Percentiles rank a stretch among this genome's conserved stretches.
phyloP scores from a whole-genome alignment of 2,113 vertebrate species.

The Lathamus discolor region DNA sequence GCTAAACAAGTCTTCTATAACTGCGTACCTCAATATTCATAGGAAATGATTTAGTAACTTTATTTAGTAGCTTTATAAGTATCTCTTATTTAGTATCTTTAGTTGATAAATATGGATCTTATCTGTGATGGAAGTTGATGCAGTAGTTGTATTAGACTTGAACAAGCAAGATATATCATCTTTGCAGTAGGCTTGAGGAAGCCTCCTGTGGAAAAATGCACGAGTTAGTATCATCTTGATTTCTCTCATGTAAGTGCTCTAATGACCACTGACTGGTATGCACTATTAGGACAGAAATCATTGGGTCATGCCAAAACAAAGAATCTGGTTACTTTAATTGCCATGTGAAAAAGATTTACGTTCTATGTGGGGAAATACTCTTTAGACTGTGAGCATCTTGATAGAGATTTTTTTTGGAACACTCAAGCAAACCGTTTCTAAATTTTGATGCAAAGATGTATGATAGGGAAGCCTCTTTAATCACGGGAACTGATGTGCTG shows the following conservation, averaged over 20 bases:
- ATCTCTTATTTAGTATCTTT: neutral
- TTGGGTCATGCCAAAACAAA: neutral
- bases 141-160: neutral
- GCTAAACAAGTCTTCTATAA: neutral
- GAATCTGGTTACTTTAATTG: neutral
- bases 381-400: neutral
- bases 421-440: neutral
- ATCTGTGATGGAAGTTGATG: neutral
- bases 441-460: neutral
- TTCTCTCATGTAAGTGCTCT: neutral
- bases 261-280: neutral
- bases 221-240: neutral
- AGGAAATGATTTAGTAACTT: neutral
- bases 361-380: neutral
- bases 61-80: neutral
- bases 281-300: neutral
- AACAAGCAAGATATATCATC: neutral
- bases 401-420: neutral
- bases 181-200: neutral
- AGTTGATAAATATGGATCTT: neutral
- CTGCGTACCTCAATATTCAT: neutral
- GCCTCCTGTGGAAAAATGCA: neutral
- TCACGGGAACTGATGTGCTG: neutral
- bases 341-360: accelerated
- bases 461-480: neutral